A percentile compares a stretch with the other conserved stretches of the same genome.
phyloP scores from a whole-genome alignment of 1,140 invertebrate species.

The Pseudobourletiella spinata region DNA sequence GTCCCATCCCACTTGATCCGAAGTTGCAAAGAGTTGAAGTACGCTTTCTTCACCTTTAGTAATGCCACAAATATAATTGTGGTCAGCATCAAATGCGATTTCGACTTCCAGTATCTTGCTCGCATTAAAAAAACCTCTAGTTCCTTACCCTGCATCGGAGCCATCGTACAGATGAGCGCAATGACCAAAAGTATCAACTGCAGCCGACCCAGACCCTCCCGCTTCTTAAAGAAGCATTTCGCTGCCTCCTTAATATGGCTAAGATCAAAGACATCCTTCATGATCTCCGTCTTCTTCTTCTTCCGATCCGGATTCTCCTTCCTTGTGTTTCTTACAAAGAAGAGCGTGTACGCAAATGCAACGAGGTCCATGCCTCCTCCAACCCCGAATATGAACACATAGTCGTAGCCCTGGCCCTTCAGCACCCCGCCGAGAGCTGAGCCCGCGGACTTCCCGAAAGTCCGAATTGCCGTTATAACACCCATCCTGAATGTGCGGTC shows the following conservation, averaged over 20 bases:
- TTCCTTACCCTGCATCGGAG: constrained; percentile 34
- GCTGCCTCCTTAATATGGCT: constrained; percentile 24
- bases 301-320: constrained; percentile 7
- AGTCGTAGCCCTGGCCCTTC: constrained; percentile 10
- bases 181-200: constrained; percentile 24
- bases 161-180: constrained; percentile 31
- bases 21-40: constrained; percentile 13
- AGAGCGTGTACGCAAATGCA: constrained; percentile 18
- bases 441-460: constrained; percentile 25
- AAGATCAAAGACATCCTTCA: constrained; percentile 26
- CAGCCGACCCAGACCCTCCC: constrained; percentile 7
- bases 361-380: constrained; percentile 26
- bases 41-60: constrained; percentile 22
- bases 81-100: too few species aligned
- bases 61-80: not conserved
- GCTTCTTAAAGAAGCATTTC: constrained; percentile 25
- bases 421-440: constrained; percentile 25
- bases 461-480: constrained; percentile 37
- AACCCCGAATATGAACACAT: constrained; percentile 29
- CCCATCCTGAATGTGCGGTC: constrained; percentile 41
- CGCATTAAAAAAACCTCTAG: not conserved
- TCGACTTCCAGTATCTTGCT: not conserved
- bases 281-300: not conserved
- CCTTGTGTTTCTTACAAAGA: constrained; percentile 24
- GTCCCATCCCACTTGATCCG: constrained; percentile 16